Percentiles rank a stretch among this genome's conserved stretches.
Conservation (phyloP, 2,888 invertebrate species). For the Celastrina argiolus region DNA sequence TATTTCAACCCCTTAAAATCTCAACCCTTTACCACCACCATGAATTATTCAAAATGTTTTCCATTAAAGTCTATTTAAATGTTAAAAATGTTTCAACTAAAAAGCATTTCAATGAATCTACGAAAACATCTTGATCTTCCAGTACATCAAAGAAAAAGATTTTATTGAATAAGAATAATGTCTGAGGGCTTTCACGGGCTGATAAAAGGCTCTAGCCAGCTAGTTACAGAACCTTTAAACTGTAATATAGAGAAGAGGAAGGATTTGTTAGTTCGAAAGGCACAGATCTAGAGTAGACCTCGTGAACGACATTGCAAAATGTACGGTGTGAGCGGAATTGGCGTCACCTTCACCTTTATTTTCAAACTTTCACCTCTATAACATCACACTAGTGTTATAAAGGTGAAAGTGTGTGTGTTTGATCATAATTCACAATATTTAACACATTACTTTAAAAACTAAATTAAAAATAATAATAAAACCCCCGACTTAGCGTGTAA, state of each 20-base stretch:
- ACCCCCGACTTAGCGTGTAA: no score
- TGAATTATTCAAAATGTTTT: neutral
- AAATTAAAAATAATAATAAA: no score
- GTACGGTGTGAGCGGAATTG: no score
- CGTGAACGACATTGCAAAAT: no score
- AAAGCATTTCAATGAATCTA: neutral
- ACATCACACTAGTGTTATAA: no score
- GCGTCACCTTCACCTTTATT: no score
- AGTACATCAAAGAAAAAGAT: neutral
- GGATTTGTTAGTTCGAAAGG: no score
- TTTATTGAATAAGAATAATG: constrained; percentile 1
- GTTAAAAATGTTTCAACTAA: neutral
- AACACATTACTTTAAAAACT: no score
- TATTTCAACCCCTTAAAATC: neutral
- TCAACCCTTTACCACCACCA: neutral
- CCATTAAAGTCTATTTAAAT: neutral
- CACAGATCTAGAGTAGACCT: neutral
- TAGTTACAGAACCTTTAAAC: neutral
- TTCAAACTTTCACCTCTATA: no score
- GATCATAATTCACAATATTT: no score
- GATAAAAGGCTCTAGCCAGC: neutral
- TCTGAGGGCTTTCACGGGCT: neutral
- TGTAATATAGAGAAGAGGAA: neutral
- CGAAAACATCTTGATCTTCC: neutral
- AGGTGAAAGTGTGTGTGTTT: no score